Base-by-base conservation (phyloP, 2,113 vertebrate genomes). In the Verasper variegatus region DNA sequence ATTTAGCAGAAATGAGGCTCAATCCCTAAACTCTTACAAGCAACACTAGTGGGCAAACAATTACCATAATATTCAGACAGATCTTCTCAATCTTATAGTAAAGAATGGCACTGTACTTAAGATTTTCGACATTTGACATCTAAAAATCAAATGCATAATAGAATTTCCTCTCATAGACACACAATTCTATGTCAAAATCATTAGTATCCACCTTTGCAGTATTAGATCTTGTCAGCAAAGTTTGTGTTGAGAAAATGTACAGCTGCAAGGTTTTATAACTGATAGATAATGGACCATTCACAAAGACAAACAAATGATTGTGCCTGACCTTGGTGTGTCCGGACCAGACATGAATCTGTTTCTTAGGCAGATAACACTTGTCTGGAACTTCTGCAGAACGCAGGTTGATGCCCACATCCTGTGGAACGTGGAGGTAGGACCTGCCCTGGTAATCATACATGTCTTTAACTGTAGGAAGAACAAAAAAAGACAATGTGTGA, bases 361-460 rank as follows among this genome's bases (percentile, higher is more conserved):
- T 99, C 88, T 99, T 99, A 2, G 97, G 97, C 85, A 99, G 95
- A 71, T 99, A 99, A 91, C 98, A 99, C 70, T 99, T 99, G 69
- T 99, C 97, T 37, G 97, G 98, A 45, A 94, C 92, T 2, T 99
- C 95, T 0, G 92, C 55, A 26, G 97, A 98, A 60, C 97, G 95
- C 20, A 99, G 94, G 89, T 99, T 99, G 82, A 99, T 94, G 65
- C 98, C 98, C 83, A 99, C 97, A 80, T 99, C 98, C 92, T 99
- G 97, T 78, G 98, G 98, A 62, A 98, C 90, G 24, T 99, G 98
- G 69, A 99, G 96, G 62, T 99, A 99, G 2, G 98, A 99, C 77
- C 98, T 95, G 40, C 98, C 98, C 85, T 99, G 98, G 86, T 99
- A 99, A 92, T 99, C 98, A 68, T 97, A 99, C 95, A 97, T 97